Evolutionary conservation across 2,888 invertebrate genomes (phyloP), one percentile per base, ranked within the genome.

Genomic region (Melipona beecheii): DNA sequence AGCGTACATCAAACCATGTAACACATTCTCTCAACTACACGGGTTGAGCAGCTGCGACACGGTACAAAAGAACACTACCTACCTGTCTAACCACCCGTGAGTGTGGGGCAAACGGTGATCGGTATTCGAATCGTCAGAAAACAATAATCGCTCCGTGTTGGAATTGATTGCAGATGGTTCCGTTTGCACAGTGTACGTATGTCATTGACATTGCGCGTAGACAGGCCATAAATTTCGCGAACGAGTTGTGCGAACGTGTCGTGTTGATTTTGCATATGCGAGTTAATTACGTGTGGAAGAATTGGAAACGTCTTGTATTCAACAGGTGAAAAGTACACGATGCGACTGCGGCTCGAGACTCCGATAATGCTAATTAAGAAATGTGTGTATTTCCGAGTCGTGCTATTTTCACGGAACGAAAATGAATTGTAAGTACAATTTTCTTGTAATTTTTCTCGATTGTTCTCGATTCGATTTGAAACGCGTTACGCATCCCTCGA

Each of bases 1-100:
- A 68, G 72, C 72, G 76, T 85, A 81, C 85, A 81, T 83, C 78
- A 87, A 78, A 81, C 81, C 83, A 80, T 87, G 9, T 31, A 80
- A 81, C 75, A 78, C 84, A 81, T 84, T 84, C 84, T 69, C 73
- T 62, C 65, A 58, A 52, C 60, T 75, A 56, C 73, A 69, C 21
- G 17, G 43, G 68, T 77, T 54, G 76, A 75, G 62, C 75, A 80
- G 80, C 80, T 78, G 72, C n/a, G 50, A 66, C 17, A n/a, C 58
- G 54, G 36, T 76, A 74, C 69, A 73, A 70, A 82, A 82, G 83
- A 66, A 50, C 56, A 43, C 58, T n/a, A 24, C 24, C 56, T 82
- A 75, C 79, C 77, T 85, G 78, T 24, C 65, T 66, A 54, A 68
- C 15, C n/a, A n/a, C 9, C 36, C 9, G 54, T 36, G 36, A 77